Conservation (phyloP, 2,797 vertebrate species). For the Capromys pilorides region DNA sequence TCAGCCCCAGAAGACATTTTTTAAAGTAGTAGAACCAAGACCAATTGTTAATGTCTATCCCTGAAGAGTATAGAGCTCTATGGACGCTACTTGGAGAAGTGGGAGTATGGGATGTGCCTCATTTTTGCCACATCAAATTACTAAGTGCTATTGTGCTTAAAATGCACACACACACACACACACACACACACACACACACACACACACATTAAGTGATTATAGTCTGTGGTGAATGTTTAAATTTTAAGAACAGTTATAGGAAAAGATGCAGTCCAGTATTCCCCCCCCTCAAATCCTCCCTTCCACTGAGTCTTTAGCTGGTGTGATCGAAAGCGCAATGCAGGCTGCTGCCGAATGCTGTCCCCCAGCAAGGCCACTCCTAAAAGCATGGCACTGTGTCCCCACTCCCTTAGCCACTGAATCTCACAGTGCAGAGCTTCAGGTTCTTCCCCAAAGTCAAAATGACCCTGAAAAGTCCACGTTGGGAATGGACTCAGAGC, state of each 20-base stretch:
- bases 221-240: background rate
- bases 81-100: background rate
- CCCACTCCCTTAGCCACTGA: too few species aligned
- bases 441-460: background rate
- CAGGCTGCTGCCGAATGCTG: background rate
- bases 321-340: background rate
- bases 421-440: background rate
- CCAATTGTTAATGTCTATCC: background rate
- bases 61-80: background rate
- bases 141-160: background rate
- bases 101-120: background rate
- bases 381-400: background rate
- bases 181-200: background rate
- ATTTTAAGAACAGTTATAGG: background rate
- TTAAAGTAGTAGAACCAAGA: background rate
- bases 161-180: background rate
- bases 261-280: background rate
- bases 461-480: background rate
- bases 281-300: background rate
- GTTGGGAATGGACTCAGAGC: background rate
- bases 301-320: background rate
- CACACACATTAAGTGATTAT: background rate
- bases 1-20: background rate
- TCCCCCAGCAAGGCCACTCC: background rate
- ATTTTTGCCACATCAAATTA: background rate